A percentile compares a stretch with the other conserved stretches of the same genome.
These are phyloP conservation scores for Syrrhaptes paradoxus DNA, from an alignment of 2,113 vertebrate species.

Conservation along the genomic window DNA sequence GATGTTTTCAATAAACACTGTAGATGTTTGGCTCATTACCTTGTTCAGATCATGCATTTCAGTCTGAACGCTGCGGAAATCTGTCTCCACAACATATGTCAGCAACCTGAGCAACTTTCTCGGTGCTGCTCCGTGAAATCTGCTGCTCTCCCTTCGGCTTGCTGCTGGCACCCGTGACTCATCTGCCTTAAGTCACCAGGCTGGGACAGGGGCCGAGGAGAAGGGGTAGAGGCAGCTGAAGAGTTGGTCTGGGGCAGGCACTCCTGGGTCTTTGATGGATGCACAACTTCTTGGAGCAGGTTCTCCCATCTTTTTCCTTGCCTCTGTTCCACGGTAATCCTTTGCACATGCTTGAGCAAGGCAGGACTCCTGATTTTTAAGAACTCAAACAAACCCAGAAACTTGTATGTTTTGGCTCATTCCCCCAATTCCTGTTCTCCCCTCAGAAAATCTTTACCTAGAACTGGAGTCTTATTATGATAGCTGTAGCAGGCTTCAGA, in stretches of 20 bases:
- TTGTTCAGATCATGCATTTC: constrained; percentile 59
- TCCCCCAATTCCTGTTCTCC: background rate
- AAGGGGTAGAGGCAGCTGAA: background rate
- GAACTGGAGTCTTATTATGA: background rate
- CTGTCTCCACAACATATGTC: constrained; percentile 71
- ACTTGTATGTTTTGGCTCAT: background rate
- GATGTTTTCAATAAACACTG: constrained; percentile 78
- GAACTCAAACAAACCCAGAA: background rate
- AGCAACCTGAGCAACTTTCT: constrained; percentile 49
- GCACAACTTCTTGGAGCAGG: background rate
- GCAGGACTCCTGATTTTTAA: background rate
- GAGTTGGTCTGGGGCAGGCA: background rate
- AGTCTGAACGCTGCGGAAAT: constrained; percentile 65
- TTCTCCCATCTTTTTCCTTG: background rate
- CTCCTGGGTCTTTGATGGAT: background rate
- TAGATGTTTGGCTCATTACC: constrained; percentile 67
- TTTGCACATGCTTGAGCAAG: background rate
- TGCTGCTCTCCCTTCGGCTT: background rate
- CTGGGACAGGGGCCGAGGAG: background rate
- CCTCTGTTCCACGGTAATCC: background rate
- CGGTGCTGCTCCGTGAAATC: background rate
- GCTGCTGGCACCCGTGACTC: background rate
- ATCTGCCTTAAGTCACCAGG: background rate
- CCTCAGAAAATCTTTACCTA: background rate
- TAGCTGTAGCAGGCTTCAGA: background rate